A percentile compares a stretch with the other conserved stretches of the same genome.
phyloP scores from a whole-genome alignment of 2,113 vertebrate species.

The Hippopotamus amphibius region DNA sequence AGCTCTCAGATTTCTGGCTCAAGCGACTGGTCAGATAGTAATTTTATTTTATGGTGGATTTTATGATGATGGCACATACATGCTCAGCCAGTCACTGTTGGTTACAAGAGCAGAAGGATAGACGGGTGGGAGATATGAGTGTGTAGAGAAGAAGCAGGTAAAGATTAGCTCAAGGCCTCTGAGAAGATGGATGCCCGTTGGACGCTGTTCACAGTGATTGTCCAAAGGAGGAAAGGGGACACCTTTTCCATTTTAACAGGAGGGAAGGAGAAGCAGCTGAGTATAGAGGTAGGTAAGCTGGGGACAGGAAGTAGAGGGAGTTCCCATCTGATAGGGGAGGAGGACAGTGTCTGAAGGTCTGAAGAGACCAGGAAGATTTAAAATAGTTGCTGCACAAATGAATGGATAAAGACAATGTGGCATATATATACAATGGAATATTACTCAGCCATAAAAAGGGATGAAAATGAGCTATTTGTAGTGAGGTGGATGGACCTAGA shows the following conservation, averaged over 20 bases:
- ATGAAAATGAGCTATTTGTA: too few species aligned
- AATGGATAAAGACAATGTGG: too few species aligned
- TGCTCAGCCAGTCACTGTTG: background rate
- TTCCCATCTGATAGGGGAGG: background rate
- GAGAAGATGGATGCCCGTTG: background rate
- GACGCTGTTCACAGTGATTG: background rate
- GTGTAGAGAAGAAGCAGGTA: background rate
- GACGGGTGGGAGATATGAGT: background rate
- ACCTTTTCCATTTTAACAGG: background rate
- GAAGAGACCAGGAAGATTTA: background rate
- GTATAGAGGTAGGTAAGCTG: background rate
- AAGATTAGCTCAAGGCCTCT: background rate
- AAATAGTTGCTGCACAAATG: background rate
- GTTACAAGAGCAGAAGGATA: background rate
- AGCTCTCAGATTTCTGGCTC: constrained; percentile 7
- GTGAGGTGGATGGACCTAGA: too few species aligned
- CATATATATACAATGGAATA: too few species aligned
- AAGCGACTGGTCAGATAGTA: background rate
- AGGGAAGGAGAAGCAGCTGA: background rate
- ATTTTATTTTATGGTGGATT: background rate
- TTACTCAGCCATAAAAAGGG: too few species aligned
- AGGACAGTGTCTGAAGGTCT: background rate
- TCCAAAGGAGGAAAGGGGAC: background rate
- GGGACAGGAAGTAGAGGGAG: background rate
- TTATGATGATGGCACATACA: background rate